These are phyloP conservation scores for Falco columbarius DNA, from an alignment of 2,797 vertebrate species.

Conservation along the genomic window DNA sequence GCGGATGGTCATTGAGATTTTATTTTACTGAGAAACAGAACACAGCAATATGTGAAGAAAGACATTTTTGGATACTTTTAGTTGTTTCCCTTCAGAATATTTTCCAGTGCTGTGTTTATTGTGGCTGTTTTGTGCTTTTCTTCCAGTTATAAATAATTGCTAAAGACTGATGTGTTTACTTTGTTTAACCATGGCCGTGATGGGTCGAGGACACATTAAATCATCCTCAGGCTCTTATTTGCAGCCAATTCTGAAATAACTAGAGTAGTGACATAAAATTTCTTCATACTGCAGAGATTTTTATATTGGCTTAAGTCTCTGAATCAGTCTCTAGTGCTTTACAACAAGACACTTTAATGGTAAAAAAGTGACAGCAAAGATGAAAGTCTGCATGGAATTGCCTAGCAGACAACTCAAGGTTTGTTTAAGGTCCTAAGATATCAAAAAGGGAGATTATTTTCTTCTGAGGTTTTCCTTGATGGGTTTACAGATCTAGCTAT, in stretches of 20 bases:
- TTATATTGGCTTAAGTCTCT: constrained; percentile 46
- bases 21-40: background rate
- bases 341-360: background rate
- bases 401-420: constrained; percentile 1
- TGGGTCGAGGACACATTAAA: constrained; percentile 69
- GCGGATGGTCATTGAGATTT: background rate
- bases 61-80: background rate
- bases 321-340: constrained; percentile 45
- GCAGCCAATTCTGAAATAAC: constrained; percentile 54
- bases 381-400: constrained; percentile 6
- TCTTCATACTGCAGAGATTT: constrained; percentile 47
- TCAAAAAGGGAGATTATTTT: background rate
- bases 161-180: constrained; percentile 71
- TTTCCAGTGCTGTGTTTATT: background rate
- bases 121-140: background rate
- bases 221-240: constrained; percentile 65
- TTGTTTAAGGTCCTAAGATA: background rate
- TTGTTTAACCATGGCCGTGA: constrained; percentile 58
- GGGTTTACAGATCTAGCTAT: background rate
- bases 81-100: background rate
- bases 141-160: constrained; percentile 54
- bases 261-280: constrained; percentile 51
- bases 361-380: constrained; percentile 4
- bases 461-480: background rate
- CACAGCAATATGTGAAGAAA: background rate